Percentiles rank a stretch among this genome's conserved stretches.
Conservation (phyloP, 2,888 invertebrate genomes). For the Entomobrya proxima region DNA sequence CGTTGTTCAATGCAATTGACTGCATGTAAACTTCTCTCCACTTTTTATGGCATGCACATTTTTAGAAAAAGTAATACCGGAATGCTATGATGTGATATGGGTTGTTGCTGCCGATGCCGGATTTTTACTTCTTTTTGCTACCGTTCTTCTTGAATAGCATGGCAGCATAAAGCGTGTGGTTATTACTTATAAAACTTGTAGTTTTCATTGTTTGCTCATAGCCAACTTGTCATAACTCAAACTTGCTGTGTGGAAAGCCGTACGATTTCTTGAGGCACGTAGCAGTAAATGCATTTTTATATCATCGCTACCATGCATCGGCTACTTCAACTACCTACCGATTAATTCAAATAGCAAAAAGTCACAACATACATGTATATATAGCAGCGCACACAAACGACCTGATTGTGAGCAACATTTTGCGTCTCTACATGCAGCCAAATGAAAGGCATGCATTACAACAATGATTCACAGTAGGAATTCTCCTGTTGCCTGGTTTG, state of each 20-base stretch:
- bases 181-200: slow-evolving; percentile 35
- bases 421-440: background rate
- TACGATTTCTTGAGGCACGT: slow-evolving; percentile 19
- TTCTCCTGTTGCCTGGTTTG: slow-evolving; percentile 26
- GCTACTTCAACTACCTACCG: background rate
- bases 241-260: slow-evolving; percentile 8
- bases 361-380: slow-evolving; percentile 1
- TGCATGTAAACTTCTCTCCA: background rate
- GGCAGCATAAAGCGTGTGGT: slow-evolving; percentile 14
- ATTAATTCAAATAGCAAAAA: too few species aligned
- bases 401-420: slow-evolving; percentile 36
- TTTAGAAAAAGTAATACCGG: slow-evolving; percentile 2
- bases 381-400: background rate
- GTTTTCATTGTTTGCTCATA: slow-evolving; percentile 44
- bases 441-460: slow-evolving; percentile 44
- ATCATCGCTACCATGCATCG: background rate
- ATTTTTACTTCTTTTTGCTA: background rate
- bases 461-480: slow-evolving; percentile 46
- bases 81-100: slow-evolving; percentile 11
- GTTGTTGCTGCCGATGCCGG: background rate
- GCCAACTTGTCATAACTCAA: slow-evolving; percentile 27
- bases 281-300: slow-evolving; percentile 14
- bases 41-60: background rate
- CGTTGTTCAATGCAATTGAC: background rate
- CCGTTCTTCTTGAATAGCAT: background rate